Evolutionary conservation across 2,888 invertebrate species (phyloP), one percentile per base, ranked within the genome.

Genomic region (Pachydiplax longipennis): DNA sequence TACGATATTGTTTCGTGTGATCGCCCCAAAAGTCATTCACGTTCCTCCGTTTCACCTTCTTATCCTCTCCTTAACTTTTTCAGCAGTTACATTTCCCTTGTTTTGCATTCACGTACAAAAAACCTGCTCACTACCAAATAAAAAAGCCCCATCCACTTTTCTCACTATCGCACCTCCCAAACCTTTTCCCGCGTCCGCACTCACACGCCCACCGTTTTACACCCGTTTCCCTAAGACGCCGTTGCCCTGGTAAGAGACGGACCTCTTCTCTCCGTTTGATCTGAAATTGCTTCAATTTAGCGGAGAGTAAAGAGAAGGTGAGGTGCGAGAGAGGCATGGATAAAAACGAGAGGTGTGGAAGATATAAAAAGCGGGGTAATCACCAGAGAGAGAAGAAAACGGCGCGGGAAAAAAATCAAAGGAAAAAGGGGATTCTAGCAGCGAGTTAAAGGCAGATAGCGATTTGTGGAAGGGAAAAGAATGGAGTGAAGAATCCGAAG

Each of bases 241-340:
- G 87, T 87, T 87, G 65, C 87, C 87, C 22, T 65, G 87, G 87
- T 35, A 58, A 87, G 65, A 8, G 87, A 65, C 87, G 65, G 87
- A 61, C 40, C 48, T 37, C 87, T 87, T 65, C 83, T 31, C 61
- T 58, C 87, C 12, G 87, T 61, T 87, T 87, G 87, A 87, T 87
- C 61, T 53, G 87, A 87, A 87, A 87, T 87, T 87, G 87, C 87
- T 87, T 65, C 87, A 87, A 87, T 87, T 87, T 87, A 37, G 31
- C 31, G 87, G 35, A 61, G 87, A 18, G 31, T 0, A 58, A 81
- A 31, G 18, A 12, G 83, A 58, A 22, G 58, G 58, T 10, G 22
- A 35, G 82, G 83, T 31, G 37, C n/a, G 53, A 31, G 44, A 81
- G 81, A 81, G 22, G 2, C 37, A 2, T 44, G 48, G 82, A 82